phyloP scores from a whole-genome alignment of 2,888 invertebrate genomes.

The Protophormia terraenovae region DNA sequence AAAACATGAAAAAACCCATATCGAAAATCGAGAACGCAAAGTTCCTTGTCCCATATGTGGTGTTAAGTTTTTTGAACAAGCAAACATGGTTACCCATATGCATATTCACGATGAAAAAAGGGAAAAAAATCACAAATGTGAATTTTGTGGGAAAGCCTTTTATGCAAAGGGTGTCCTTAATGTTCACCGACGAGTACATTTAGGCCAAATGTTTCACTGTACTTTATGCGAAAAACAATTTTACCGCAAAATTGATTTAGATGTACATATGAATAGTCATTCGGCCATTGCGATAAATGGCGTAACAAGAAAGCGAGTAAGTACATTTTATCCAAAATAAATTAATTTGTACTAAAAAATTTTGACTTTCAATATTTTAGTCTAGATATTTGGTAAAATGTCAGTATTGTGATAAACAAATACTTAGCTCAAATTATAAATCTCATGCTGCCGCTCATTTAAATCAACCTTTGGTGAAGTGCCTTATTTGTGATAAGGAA shows the following conservation, averaged over 20 bases:
- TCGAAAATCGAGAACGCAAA: conserved; percentile 33
- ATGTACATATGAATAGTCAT: conserved; percentile 50
- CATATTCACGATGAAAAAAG: conserved; percentile 51
- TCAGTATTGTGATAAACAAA: conserved; percentile 52
- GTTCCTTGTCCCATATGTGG: conserved; percentile 52
- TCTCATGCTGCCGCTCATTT: conserved; percentile 53
- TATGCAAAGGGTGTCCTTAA: conserved; percentile 54
- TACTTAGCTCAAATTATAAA: conserved; percentile 45
- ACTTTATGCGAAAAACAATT: conserved; percentile 55
- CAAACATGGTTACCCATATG: conserved; percentile 33
- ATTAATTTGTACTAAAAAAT: not conserved
- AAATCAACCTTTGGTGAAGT: conserved; percentile 55
- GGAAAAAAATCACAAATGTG: conserved; percentile 57
- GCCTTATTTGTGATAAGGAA: conserved; percentile 48
- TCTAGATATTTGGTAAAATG: conserved; percentile 52
- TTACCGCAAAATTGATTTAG: conserved; percentile 53
- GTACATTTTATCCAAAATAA: too few relatives aligned
- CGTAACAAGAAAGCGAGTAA: conserved; percentile 28
- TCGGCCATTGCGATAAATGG: conserved; percentile 21
- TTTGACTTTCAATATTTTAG: not conserved
- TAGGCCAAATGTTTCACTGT: conserved; percentile 56
- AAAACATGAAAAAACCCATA: conserved; percentile 55
- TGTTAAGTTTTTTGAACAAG: conserved; percentile 34
- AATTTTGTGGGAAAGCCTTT: conserved; percentile 59
- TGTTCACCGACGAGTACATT: conserved; percentile 57